Evolutionary conservation across 2,888 invertebrate genomes (phyloP).

Genomic region (Pollenia griseotomentosa): DNA sequence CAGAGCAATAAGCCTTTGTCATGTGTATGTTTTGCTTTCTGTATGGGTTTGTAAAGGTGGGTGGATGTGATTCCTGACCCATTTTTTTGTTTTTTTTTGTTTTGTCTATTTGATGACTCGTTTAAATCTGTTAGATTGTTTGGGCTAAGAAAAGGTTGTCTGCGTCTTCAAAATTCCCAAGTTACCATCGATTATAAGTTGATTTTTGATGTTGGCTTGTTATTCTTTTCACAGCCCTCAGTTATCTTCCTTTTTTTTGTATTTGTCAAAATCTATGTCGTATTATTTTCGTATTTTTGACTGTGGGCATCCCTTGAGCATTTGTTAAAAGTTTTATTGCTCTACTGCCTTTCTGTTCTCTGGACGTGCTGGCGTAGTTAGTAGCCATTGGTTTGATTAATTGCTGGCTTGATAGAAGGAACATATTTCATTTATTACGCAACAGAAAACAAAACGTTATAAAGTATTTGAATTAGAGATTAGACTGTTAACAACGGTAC

Average conservation of each 20-base stretch:
- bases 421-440: constrained; percentile 4
- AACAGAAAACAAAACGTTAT: not conserved
- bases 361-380: constrained; percentile 3
- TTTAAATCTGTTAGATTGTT: constrained; percentile 19
- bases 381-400: constrained; percentile 59
- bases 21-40: not conserved
- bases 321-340: constrained; percentile 16
- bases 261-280: not conserved
- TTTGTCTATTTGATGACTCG: not conserved
- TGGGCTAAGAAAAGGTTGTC: constrained; percentile 26
- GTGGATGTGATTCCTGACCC: not conserved
- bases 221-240: not conserved
- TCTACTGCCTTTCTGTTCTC: not conserved
- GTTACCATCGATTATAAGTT: constrained; percentile 54
- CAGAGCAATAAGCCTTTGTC: constrained; percentile 31
- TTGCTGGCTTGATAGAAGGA: constrained; percentile 57
- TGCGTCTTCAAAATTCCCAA: constrained; percentile 55
- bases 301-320: constrained; percentile 30
- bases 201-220: constrained; percentile 41
- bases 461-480: constrained; percentile 11
- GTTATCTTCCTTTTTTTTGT: not conserved
- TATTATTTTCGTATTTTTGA: constrained; percentile 17
- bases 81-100: not conserved
- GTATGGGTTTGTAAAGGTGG: not conserved
- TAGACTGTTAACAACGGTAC: constrained; percentile 46